phyloP scores from a whole-genome alignment of 2,888 invertebrate species.

The Eumacrocentrus americanus region DNA sequence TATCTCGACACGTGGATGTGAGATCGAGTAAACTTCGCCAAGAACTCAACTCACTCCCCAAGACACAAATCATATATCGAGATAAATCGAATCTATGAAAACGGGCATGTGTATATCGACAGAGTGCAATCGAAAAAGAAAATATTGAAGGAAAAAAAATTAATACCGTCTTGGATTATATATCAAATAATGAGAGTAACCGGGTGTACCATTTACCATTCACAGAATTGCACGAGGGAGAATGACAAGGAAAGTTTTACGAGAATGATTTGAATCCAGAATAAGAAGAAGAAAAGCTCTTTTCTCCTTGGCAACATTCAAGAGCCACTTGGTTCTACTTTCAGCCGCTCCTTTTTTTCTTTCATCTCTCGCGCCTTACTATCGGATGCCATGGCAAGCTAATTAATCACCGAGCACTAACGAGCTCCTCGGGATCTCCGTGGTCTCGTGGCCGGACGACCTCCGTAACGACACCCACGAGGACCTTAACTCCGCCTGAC shows the following conservation, averaged over 20 bases:
- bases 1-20: not conserved
- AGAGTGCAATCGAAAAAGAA: not conserved
- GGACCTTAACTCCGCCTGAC: conserved; percentile 24
- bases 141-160: conserved; percentile 2
- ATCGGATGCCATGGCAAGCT: conserved; percentile 28
- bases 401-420: conserved; percentile 40
- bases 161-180: not conserved
- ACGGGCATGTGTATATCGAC: not conserved
- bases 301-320: not conserved
- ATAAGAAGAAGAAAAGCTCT: not conserved
- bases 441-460: conserved; percentile 13
- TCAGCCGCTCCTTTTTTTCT: not conserved
- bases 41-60: conserved; percentile 11
- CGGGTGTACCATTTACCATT: not conserved
- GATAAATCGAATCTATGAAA: conserved; percentile 22
- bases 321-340: not conserved
- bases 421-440: conserved; percentile 29
- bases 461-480: conserved; percentile 35
- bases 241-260: not conserved
- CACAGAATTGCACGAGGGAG: not conserved
- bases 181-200: not conserved
- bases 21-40: conserved; percentile 19
- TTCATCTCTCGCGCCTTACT: conserved; percentile 22
- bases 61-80: conserved; percentile 16
- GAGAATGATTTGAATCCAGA: not conserved